A percentile compares a stretch with the other conserved stretches of the same genome.
Evolutionary conservation across 2,888 invertebrate genomes (phyloP).

Genomic region (Morpho deidamia): DNA sequence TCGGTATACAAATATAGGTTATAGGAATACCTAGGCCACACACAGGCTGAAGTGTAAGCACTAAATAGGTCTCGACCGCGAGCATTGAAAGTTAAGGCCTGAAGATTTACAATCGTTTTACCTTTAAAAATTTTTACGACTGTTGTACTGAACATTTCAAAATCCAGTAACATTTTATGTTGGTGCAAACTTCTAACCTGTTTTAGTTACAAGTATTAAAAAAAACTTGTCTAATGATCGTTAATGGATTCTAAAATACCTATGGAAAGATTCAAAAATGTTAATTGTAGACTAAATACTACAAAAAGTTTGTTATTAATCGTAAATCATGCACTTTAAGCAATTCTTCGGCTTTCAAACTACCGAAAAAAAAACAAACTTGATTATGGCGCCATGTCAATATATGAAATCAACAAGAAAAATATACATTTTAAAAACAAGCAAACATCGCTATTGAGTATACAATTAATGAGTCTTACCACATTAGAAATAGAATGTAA

Average conservation of each 20-base stretch:
- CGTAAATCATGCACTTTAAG: constrained; percentile 1
- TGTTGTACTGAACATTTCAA: too few species aligned
- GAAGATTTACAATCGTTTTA: constrained; percentile 23
- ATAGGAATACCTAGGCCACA: constrained; percentile 8
- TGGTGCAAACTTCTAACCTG: too few species aligned
- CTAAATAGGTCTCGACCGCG: constrained; percentile 4
- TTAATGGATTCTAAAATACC: too few species aligned
- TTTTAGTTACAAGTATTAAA: too few species aligned
- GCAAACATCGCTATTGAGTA: not conserved
- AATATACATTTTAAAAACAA: constrained; percentile 35
- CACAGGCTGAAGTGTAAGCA: constrained; percentile 1
- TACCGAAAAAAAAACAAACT: constrained; percentile 8
- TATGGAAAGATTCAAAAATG: not conserved
- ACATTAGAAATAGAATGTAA: not conserved
- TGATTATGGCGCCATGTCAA: constrained; percentile 32
- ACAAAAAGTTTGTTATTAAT: not conserved
- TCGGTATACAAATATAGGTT: constrained; percentile 9
- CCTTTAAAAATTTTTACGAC: too few species aligned
- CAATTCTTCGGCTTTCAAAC: constrained; percentile 1
- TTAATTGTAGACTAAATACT: constrained; percentile 1
- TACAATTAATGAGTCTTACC: not conserved
- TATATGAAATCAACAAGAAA: constrained; percentile 30
- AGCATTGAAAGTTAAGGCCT: constrained; percentile 4
- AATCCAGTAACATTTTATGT: too few species aligned
- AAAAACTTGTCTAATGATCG: too few species aligned